Evolutionary conservation across 2,888 invertebrate genomes (phyloP).

Genomic region (Anthrax anthrax): DNA sequence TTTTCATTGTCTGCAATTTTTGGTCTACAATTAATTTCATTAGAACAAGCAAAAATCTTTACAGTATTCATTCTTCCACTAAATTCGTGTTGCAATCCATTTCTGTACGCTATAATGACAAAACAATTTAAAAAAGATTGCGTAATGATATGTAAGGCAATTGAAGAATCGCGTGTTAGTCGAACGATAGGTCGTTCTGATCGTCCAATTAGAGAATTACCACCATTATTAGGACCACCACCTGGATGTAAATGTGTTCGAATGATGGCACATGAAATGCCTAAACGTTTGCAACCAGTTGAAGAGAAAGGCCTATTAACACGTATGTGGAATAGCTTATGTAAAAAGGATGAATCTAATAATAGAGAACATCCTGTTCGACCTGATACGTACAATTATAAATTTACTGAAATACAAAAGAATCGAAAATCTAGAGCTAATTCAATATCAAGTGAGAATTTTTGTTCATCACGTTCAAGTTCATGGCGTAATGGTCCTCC

Average conservation of each 20-base stretch:
- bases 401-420: conserved; percentile 60
- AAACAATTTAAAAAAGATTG: conserved; percentile 98
- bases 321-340: conserved; percentile 34
- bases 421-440: conserved; percentile 60
- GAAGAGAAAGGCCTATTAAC: conserved; percentile 22
- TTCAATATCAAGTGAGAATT: conserved; percentile 79
- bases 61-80: conserved; percentile 91
- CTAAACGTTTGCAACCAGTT: conserved; percentile 28
- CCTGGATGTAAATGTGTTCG: conserved; percentile 38
- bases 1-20: conserved; percentile 88
- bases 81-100: conserved; percentile 96
- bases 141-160: conserved; percentile 86
- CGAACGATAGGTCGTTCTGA: conserved; percentile 76
- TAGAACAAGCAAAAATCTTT: conserved; percentile 92
- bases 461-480: conserved; percentile 74
- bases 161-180: conserved; percentile 85
- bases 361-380: conserved; percentile 36
- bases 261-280: conserved; percentile 32
- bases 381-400: conserved; percentile 56
- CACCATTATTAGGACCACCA: conserved; percentile 35
- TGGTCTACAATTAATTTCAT: conserved; percentile 75
- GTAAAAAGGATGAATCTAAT: conserved; percentile 19
- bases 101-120: conserved; percentile 92
- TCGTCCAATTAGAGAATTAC: conserved; percentile 59
- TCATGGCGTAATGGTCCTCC: conserved; percentile 66